A percentile compares a stretch with the other conserved stretches of the same genome.
phyloP scores from a whole-genome alignment of 2,113 vertebrate species.

The Fregata magnificens region DNA sequence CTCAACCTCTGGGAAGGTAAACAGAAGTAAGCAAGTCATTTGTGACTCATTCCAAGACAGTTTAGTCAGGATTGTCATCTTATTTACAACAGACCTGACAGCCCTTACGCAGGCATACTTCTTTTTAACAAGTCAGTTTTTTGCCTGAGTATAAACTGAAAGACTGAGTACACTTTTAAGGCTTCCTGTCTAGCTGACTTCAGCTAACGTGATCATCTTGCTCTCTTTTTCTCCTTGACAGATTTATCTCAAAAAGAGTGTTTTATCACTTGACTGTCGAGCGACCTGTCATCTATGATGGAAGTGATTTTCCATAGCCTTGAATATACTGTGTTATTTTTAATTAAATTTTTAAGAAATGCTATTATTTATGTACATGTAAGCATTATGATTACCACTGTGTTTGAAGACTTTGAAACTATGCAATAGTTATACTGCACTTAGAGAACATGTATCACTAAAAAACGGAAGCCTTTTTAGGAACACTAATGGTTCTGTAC shows the following conservation, averaged over 20 bases:
- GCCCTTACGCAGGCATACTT: background rate
- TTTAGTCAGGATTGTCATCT: background rate
- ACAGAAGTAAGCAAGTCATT: background rate
- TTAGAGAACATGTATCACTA: background rate
- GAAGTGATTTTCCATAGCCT: constrained; percentile 80
- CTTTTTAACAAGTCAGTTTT: background rate
- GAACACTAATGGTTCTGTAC: constrained; percentile 36
- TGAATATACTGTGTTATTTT: constrained; percentile 4
- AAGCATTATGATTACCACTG: constrained; percentile 38
- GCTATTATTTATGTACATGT: constrained; percentile 53
- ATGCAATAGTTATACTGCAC: constrained; percentile 32
- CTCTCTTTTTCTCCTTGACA: constrained; percentile 54
- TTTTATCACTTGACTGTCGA: constrained; percentile 87
- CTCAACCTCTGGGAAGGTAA: background rate
- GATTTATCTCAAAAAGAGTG: constrained; percentile 95
- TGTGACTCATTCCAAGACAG: background rate
- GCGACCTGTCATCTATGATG: constrained; percentile 84
- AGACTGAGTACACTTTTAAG: background rate
- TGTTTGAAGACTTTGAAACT: constrained; percentile 19
- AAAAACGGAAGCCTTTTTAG: background rate
- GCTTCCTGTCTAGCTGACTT: background rate
- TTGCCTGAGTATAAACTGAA: background rate
- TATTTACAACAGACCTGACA: background rate
- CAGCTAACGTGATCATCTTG: background rate
- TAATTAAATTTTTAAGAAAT: constrained; percentile 51